These are phyloP conservation scores for Synchiropus splendidus DNA, from an alignment of 2,113 vertebrate genomes.

Conservation along the genomic window DNA sequence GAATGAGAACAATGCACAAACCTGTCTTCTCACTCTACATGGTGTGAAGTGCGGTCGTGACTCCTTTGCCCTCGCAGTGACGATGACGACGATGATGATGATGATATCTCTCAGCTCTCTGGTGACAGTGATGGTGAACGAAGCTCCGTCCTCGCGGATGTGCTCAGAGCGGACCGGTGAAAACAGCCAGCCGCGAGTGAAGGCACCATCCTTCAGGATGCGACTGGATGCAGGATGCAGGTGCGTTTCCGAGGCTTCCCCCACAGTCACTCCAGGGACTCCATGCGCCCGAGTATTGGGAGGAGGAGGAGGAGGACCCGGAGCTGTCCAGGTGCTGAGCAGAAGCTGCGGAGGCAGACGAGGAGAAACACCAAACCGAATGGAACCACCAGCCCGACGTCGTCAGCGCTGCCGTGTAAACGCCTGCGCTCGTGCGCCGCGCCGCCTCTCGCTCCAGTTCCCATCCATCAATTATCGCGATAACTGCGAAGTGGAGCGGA, in stretches of 20 bases:
- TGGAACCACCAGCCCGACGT: too few species aligned
- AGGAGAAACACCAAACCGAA: too few species aligned
- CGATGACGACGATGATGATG: slow-evolving; percentile 51
- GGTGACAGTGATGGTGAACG: slow-evolving; percentile 52
- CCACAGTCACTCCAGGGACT: slow-evolving; percentile 55
- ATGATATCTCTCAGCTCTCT: slow-evolving; percentile 48
- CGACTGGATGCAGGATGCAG: slow-evolving; percentile 12
- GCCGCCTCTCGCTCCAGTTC: slow-evolving; percentile 49
- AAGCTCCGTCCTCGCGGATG: slow-evolving; percentile 50
- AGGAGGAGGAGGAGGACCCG: slow-evolving; percentile 21
- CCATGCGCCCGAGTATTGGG: slow-evolving; percentile 44
- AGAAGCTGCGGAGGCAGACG: too few species aligned
- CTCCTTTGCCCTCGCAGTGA: slow-evolving; percentile 59
- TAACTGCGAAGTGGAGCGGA: slow-evolving; percentile 29
- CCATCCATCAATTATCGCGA: slow-evolving; percentile 56
- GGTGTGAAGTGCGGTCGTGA: slow-evolving; percentile 58
- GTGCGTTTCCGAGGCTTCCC: slow-evolving; percentile 15
- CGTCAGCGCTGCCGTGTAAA: too few species aligned
- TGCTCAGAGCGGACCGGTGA: slow-evolving; percentile 47
- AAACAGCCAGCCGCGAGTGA: slow-evolving; percentile 42
- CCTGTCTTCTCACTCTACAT: slow-evolving; percentile 63
- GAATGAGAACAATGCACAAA: too few species aligned
- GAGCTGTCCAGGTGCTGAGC: slow-evolving; percentile 70
- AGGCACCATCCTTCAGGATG: slow-evolving; percentile 63
- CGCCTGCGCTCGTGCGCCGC: slow-evolving; percentile 9